Evolutionary conservation across 2,888 invertebrate species (phyloP), one percentile per base, ranked within the genome.

Genomic region (Spodoptera littoralis): DNA sequence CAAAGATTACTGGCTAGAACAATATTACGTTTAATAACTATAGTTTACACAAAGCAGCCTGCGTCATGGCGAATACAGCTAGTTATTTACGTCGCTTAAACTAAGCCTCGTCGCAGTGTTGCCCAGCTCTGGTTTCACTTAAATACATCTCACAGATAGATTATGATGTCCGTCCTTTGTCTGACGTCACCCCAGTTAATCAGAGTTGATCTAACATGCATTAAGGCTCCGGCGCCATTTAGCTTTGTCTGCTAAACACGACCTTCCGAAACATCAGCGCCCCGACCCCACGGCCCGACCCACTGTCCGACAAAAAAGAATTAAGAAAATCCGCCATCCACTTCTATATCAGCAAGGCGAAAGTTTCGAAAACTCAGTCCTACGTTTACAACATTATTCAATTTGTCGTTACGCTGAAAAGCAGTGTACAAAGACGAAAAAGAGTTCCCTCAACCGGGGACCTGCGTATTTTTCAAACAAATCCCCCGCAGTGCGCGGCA

Each of bases 401-500:
- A 91, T 92, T 90, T 90, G 88, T 84, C 86, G 88, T 88, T 88
- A 88, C 89, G 84, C 82, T 81, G 84, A 85, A 88, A 88, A 88
- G 87, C 88, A 82, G 72, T 81, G 78, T 79, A 80, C 84, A 84
- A 81, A 86, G 83, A 86, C 83, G 88, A 86, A 88, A 88, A 88
- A 88, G 86, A 83, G 82, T 82, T 81, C 74, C 54, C 66, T 73
- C 70, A 70, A 76, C 78, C 75, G 80, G 84, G 83, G 85, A 86
- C 83, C 87, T 85, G 86, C 89, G 90, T 92, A 90, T 91, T 92
- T 92, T 92, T 92, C 90, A 88, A 91, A 91, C 91, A 91, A 92
- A 90, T 89, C 91, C 81, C 73, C 73, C 79, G 77, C 70, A 74
- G 69, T 79, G 60, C 82, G 81, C 84, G 81, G 88, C 89, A 87